Conservation (phyloP, 2,888 invertebrate species). For the Mimas tiliae region DNA sequence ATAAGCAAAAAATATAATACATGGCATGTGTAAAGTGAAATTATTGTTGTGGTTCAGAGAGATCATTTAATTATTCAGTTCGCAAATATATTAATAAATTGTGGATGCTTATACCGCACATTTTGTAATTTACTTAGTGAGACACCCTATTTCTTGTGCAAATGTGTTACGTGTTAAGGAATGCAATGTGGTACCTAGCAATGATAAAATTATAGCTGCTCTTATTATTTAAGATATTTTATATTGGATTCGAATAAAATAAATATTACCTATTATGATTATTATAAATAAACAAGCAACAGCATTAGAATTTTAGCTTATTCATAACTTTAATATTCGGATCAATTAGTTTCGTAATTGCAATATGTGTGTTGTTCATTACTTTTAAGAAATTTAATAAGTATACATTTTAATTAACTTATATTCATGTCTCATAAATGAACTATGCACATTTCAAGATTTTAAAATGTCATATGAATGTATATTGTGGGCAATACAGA, state of each 20-base stretch:
- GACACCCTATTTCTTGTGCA: conserved; percentile 37
- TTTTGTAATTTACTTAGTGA: conserved; percentile 38
- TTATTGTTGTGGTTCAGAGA: conserved; percentile 47
- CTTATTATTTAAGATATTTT: conserved; percentile 4
- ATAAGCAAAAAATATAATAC: conserved; percentile 35
- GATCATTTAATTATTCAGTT: conserved; percentile 47
- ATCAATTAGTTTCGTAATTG: conserved; percentile 3
- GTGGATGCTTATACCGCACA: conserved; percentile 73
- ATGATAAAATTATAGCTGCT: conserved; percentile 16
- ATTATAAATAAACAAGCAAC: neutral
- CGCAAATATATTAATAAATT: conserved; percentile 47
- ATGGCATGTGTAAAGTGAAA: conserved; percentile 29
- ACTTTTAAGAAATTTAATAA: conserved; percentile 20
- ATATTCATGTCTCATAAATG: conserved; percentile 14
- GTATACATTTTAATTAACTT: conserved; percentile 10
- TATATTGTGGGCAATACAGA: neutral
- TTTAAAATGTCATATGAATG: conserved; percentile 5
- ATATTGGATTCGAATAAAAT: neutral
- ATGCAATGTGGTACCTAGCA: conserved; percentile 20
- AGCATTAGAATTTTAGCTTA: neutral
- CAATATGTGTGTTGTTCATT: conserved; percentile 12
- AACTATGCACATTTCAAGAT: conserved; percentile 32
- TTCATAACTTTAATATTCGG: neutral
- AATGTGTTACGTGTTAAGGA: conserved; percentile 23
- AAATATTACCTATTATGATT: too few relatives aligned